These are phyloP conservation scores for Stegastes partitus DNA, from an alignment of 2,113 vertebrate genomes.

Conservation along the genomic window DNA sequence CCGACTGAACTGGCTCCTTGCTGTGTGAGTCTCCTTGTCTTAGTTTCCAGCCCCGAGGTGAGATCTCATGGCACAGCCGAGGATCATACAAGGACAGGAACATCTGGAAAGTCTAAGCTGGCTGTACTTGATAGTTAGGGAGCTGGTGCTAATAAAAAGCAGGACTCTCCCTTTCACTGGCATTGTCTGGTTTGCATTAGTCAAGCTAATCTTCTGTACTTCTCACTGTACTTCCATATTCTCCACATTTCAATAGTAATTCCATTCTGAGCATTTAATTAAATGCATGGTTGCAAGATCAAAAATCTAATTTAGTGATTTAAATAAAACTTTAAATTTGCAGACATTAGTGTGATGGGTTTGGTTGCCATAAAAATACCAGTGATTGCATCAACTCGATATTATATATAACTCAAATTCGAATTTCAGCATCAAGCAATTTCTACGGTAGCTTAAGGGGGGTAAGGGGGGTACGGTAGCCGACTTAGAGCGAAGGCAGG, in stretches of 20 bases:
- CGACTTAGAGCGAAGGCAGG: too few species aligned
- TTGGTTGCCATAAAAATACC: too few species aligned
- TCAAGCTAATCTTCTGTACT: slow-evolving; percentile 31
- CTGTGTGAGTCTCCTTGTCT: slow-evolving; percentile 62
- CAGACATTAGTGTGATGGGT: too few species aligned
- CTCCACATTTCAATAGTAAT: not conserved
- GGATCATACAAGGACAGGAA: slow-evolving; percentile 57
- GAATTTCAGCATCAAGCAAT: too few species aligned
- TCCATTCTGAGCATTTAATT: too few species aligned
- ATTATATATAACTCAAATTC: too few species aligned
- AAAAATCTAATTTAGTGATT: too few species aligned
- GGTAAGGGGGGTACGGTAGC: too few species aligned
- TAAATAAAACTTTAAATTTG: too few species aligned
- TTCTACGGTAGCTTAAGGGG: too few species aligned
- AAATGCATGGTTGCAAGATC: too few species aligned
- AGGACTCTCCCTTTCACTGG: slow-evolving; percentile 36
- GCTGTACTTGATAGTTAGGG: slow-evolving; percentile 40
- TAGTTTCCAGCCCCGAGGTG: slow-evolving; percentile 64
- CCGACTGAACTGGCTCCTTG: slow-evolving; percentile 32
- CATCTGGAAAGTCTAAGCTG: slow-evolving; percentile 52
- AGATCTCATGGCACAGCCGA: slow-evolving; percentile 49
- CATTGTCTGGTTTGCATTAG: slow-evolving; percentile 48
- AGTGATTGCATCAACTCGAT: too few species aligned
- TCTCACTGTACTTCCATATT: slow-evolving; percentile 7
- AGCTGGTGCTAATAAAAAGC: slow-evolving; percentile 68